Evolutionary conservation across 1,140 invertebrate genomes (phyloP).

Genomic region (Lucilia cuprina): DNA sequence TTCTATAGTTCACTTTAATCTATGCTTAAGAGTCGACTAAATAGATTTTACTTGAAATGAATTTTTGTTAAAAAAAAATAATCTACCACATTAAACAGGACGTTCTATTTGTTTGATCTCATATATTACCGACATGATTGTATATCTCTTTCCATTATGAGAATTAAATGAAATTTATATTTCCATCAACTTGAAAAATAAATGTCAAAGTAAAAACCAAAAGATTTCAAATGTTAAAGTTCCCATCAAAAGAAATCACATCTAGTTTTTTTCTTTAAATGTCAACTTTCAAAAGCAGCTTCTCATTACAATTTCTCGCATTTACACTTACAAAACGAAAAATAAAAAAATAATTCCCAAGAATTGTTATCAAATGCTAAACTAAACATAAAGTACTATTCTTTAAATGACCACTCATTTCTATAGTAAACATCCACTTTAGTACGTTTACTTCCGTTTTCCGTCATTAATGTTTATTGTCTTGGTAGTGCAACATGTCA

Average conservation of each 20-base stretch:
- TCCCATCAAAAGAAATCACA: not conserved
- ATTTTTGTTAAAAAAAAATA: not conserved
- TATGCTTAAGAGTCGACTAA: too few species aligned
- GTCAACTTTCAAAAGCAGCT: not conserved
- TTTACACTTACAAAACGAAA: not conserved
- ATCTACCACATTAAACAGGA: not conserved
- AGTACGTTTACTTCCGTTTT: not conserved
- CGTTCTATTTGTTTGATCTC: not conserved
- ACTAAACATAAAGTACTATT: not conserved
- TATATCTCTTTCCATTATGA: not conserved
- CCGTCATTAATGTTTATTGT: not conserved
- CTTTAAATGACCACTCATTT: not conserved
- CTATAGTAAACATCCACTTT: not conserved
- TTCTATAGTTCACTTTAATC: too few species aligned
- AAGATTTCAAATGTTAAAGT: not conserved
- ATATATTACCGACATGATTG: too few species aligned
- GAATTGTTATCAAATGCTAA: not conserved
- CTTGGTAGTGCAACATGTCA: not conserved
- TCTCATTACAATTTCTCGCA: not conserved
- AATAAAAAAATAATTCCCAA: slow-evolving; percentile 2
- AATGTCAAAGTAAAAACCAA: not conserved
- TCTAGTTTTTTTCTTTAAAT: not conserved
- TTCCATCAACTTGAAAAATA: not conserved
- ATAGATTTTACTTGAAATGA: too few species aligned
- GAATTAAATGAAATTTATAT: not conserved